Evolutionary conservation across 2,888 invertebrate species (phyloP), one percentile per base, ranked within the genome.

Genomic region (Achlya flavicornis): DNA sequence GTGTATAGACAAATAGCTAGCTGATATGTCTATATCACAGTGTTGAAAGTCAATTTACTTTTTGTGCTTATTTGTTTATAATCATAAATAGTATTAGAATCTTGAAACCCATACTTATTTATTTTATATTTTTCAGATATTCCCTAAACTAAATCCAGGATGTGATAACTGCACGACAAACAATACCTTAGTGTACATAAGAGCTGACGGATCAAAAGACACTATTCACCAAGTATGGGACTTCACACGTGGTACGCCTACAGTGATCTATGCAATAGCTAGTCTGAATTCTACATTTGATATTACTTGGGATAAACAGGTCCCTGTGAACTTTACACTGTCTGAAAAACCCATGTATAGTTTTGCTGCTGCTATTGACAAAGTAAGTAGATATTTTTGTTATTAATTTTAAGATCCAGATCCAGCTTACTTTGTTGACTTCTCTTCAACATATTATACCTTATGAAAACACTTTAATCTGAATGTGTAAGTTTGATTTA

Each of bases 171-270:
- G 93, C 67, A 73, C 78, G 5, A 68, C 75, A 2, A 80, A 81
- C 58, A 81, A 87, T 1, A 93, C 92, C 2, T 80, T 95, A 0
- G 74, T 95, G 4, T 94, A 96, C 75, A 85, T 95, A 10, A 86
- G 88, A 76, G 95, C 96, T 0, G 92, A 90, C 32, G 95, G 96
- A 0, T 66, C 83, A 1, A 84, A 92, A 59, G 96, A 96, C 81
- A 94, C 94, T 0, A 81, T 96, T 0, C 96, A 96, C 78, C 96
- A 96, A 79, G 72, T 96, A 60, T 96, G 96, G 95, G 96, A 96
- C 84, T 96, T 96, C 73, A 92, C 94, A 4, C 64, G 76, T 33
- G 93, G 94, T 4, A 88, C 93, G 57, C 96, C 96, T 0, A 94
- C 95, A 0, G 77, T 96, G 35, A 84, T 96, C 16, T 85, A 95